These are phyloP conservation scores for Actenoides hombroni DNA, from an alignment of 2,113 vertebrate species.

Conservation along the genomic window DNA sequence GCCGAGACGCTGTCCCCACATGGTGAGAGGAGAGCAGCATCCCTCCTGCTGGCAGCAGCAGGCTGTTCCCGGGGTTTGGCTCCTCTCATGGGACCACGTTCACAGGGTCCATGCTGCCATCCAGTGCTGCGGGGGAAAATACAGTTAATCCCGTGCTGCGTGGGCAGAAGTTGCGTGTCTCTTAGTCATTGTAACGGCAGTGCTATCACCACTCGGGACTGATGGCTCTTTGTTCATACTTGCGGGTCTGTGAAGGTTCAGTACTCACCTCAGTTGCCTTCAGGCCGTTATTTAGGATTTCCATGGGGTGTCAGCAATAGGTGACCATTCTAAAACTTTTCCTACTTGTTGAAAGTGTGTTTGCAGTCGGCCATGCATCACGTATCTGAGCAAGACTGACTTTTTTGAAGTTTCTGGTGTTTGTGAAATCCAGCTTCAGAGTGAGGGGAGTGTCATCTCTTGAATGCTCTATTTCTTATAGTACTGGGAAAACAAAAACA, in stretches of 20 bases:
- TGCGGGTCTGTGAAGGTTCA: background rate
- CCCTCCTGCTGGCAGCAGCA: background rate
- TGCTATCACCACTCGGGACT: rapidly evolving
- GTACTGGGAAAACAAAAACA: constrained; percentile 3
- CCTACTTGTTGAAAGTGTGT: background rate
- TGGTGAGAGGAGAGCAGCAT: background rate
- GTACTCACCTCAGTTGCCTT: background rate
- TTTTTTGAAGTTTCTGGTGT: background rate
- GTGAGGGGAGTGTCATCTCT: background rate
- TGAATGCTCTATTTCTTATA: background rate
- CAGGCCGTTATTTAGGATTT: background rate
- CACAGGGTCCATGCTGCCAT: background rate
- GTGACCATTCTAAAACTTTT: background rate
- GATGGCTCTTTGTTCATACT: background rate
- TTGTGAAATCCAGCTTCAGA: background rate
- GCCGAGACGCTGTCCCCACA: background rate
- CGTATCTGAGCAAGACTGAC: background rate
- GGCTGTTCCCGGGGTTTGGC: background rate
- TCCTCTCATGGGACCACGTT: rapidly evolving
- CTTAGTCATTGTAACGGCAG: rapidly evolving
- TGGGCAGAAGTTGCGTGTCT: background rate
- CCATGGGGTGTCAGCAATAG: background rate
- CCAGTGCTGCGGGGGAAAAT: background rate
- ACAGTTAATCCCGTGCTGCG: background rate
- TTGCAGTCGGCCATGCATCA: background rate